A percentile compares a stretch with the other conserved stretches of the same genome.
Evolutionary conservation across 2,797 vertebrate species (phyloP).

Genomic region (Psittacula derbiana): DNA sequence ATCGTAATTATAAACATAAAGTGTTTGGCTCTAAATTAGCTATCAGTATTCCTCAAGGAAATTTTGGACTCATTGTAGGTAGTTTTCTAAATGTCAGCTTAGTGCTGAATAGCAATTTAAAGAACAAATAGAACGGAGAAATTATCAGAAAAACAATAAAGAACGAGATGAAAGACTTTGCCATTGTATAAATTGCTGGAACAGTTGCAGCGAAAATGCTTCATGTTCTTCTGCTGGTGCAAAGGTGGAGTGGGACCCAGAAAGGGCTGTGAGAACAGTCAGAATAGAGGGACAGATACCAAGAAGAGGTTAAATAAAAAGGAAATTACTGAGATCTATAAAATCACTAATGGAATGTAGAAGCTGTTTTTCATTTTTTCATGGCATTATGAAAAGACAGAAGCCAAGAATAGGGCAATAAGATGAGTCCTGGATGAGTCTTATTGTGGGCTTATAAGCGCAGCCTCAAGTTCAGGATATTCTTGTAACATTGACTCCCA

Average conservation of each 20-base stretch:
- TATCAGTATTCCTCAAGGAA: conserved; percentile 27
- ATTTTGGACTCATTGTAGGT: neutral
- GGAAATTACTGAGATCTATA: neutral
- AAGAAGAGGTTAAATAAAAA: neutral
- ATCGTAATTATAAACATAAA: conserved; percentile 32
- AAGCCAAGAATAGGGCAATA: neutral
- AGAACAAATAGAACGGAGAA: conserved; percentile 26
- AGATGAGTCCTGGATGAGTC: neutral
- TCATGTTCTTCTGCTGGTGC: accelerated
- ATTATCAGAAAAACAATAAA: neutral
- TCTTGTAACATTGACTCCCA: neutral
- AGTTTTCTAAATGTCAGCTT: conserved; percentile 45
- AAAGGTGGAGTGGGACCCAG: neutral
- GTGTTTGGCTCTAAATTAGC: conserved; percentile 32
- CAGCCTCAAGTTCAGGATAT: neutral
- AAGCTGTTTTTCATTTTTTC: neutral
- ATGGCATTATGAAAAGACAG: accelerated
- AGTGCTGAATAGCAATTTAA: conserved; percentile 21
- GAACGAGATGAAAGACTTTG: neutral
- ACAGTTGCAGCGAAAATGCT: neutral
- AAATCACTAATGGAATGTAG: neutral
- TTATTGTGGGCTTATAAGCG: neutral
- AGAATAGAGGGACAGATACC: accelerated
- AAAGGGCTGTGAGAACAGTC: neutral
- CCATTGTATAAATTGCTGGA: neutral